A percentile compares a stretch with the other conserved stretches of the same genome.
phyloP scores from a whole-genome alignment of 2,113 vertebrate species.

The Struthio camelus region DNA sequence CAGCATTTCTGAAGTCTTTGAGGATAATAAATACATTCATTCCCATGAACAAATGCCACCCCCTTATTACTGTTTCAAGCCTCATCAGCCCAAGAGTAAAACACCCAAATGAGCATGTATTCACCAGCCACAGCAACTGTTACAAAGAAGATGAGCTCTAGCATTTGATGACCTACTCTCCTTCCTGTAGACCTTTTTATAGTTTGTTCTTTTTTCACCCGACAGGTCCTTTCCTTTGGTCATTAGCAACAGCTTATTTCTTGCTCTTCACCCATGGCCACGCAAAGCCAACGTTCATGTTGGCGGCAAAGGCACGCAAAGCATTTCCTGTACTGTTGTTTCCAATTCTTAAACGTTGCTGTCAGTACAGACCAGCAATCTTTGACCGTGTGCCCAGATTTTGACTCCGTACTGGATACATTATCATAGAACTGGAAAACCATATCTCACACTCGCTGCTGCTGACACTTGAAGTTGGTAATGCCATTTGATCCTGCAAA shows the following conservation, averaged over 20 bases:
- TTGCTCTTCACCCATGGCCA: background rate
- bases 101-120: background rate
- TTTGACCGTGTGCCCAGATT: background rate
- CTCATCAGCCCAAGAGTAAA: conserved; percentile 42
- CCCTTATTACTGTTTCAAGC: conserved; percentile 37
- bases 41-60: conserved; percentile 29
- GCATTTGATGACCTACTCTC: background rate
- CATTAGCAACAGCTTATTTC: background rate
- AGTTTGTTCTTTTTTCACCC: background rate
- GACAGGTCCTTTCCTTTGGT: background rate
- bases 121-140: background rate
- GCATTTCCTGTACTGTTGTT: background rate
- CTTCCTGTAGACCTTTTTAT: background rate
- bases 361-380: background rate
- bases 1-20: background rate
- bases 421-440: background rate
- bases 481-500: background rate
- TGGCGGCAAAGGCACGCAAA: background rate
- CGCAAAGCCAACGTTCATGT: background rate
- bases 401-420: too few relatives aligned
- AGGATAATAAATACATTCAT: conserved; percentile 20
- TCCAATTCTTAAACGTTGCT: background rate
- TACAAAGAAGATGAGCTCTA: background rate
- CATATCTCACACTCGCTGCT: fast-evolving
- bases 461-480: background rate